These are phyloP conservation scores for Rhynchopsitta pachyrhyncha DNA, from an alignment of 2,113 vertebrate genomes.

Conservation along the genomic window DNA sequence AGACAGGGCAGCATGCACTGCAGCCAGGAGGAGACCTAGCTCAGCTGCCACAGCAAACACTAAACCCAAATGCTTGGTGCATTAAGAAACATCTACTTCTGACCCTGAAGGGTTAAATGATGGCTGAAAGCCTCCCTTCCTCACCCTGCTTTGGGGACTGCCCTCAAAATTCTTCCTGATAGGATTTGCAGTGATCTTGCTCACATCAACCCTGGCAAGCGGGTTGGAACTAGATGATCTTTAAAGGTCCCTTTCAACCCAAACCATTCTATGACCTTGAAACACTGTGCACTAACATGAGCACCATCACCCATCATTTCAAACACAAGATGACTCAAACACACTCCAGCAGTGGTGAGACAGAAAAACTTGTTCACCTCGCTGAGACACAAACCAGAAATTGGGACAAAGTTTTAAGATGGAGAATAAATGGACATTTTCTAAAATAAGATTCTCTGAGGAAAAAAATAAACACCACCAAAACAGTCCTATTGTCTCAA, in stretches of 20 bases:
- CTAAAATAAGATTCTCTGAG: neutral
- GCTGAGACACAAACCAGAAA: neutral
- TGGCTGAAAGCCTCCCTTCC: neutral
- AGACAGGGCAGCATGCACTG: too few relatives aligned
- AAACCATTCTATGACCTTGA: neutral
- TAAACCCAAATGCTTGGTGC: neutral
- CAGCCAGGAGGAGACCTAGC: neutral
- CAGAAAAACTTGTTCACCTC: neutral
- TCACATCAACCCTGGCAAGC: neutral
- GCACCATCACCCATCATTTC: neutral
- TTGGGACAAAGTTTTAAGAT: neutral
- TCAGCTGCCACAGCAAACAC: neutral
- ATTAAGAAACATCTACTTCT: neutral
- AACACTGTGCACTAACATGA: neutral
- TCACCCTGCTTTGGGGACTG: neutral
- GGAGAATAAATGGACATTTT: neutral
- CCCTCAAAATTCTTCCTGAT: neutral
- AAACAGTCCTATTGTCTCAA: neutral
- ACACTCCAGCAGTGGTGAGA: neutral
- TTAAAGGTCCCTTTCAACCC: neutral
- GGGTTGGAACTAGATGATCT: neutral
- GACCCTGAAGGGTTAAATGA: neutral
- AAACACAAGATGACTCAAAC: neutral
- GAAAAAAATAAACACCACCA: neutral
- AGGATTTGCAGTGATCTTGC: accelerated